Evolutionary conservation across 2,797 vertebrate species (phyloP).

Genomic region (Gastrophryne carolinensis): DNA sequence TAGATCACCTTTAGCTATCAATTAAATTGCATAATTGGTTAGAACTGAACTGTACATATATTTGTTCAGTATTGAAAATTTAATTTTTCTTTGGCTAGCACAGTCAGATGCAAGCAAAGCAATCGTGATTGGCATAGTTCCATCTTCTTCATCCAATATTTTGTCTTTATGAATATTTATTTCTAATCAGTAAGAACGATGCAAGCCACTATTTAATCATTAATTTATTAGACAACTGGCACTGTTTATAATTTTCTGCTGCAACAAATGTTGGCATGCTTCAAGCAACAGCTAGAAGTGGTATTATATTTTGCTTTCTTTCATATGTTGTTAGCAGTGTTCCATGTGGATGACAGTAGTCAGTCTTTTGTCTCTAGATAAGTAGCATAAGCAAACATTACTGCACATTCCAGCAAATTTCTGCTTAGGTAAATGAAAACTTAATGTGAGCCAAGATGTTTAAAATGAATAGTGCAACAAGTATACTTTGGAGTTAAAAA

Average conservation of each 20-base stretch:
- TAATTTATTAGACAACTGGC: conserved; percentile 33
- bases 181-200: conserved; percentile 12
- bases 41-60: not conserved
- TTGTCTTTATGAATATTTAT: conserved; percentile 41
- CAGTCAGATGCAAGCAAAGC: not conserved
- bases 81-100: conserved; percentile 37
- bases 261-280: conserved; percentile 34
- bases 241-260: conserved; percentile 26
- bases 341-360: not conserved
- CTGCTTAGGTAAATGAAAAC: not conserved
- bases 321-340: conserved; percentile 1
- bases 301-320: not conserved
- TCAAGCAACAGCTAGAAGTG: conserved; percentile 5
- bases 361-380: not conserved
- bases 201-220: conserved; percentile 18
- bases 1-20: too few species aligned
- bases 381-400: not conserved
- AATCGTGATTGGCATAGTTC: conserved; percentile 35
- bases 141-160: conserved; percentile 33
- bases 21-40: too few species aligned
- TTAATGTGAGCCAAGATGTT: not conserved
- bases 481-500: too few species aligned
- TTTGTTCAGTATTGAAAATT: conserved; percentile 9
- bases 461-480: too few species aligned
- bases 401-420: not conserved